Evolutionary conservation across 2,888 invertebrate genomes (phyloP), one percentile per base, ranked within the genome.

Genomic region (Cordilura impudica): DNA sequence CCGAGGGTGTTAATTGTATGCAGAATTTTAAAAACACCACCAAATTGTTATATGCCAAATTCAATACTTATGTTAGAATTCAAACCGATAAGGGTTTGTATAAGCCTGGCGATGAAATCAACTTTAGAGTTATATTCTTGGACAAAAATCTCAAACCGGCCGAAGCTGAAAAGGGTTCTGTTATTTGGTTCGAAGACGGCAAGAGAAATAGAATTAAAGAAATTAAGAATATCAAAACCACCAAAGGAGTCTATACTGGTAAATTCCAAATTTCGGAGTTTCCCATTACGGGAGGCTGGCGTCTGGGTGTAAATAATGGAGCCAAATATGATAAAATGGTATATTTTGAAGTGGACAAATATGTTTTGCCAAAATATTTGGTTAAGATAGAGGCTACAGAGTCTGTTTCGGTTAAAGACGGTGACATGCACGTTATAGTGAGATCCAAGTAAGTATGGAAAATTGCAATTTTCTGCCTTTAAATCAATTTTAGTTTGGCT

Each of bases 21-120:
- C 96, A 95, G 0, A 91, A 92, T 77, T 96, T 97, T 88, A 91
- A 92, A 65, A 93, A 95, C 82, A 92, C 94, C n/a, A 94, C 94
- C 0, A 91, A 92, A 92, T 70, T 97, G 93, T 90, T 92, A 93
- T 80, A 93, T 93, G 82, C 94, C 0, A 82, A 73, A 0, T 87
- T 87, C 18, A 80, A 80, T 18, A 82, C 86, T 1, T 81, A 85
- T 54, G 93, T 97, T 6, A 95, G 97, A 86, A 93, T 98, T 67
- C 98, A 98, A 88, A 97, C 97, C 0, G 98, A 98, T 89, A 95
- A 96, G 90, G 94, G 96, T 14, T 94, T 97, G 81, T 98, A 98
- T 89, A 95, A 96, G 87, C 97, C 97, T 0, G 94, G 95, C 12
- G 94, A 95, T 86, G 93, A 93, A 82, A 93, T 98, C 47, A 92